phyloP scores from a whole-genome alignment of 2,888 invertebrate genomes.

The Drosophila villosipedis region DNA sequence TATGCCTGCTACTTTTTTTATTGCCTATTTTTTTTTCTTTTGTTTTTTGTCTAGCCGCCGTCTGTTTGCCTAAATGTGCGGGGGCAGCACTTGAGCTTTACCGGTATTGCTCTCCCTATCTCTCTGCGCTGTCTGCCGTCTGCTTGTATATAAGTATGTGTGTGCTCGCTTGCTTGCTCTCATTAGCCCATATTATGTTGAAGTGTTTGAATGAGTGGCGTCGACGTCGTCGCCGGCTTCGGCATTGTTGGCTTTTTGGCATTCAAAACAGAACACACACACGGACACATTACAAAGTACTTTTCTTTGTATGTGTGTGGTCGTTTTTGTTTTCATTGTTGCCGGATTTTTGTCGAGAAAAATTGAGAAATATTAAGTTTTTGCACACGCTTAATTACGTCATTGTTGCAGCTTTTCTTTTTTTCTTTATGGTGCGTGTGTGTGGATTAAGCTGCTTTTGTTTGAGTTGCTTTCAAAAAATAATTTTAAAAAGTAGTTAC shows the following conservation, averaged over 20 bases:
- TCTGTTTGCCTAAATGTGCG: constrained; percentile 57
- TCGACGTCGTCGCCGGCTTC: constrained; percentile 26
- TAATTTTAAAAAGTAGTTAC: not conserved
- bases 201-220: constrained; percentile 64
- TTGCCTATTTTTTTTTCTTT: constrained; percentile 31
- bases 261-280: constrained; percentile 29
- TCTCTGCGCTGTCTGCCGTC: constrained; percentile 13
- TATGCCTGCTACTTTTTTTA: constrained; percentile 56
- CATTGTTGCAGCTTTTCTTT: constrained; percentile 47
- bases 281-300: not conserved
- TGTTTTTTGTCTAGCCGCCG: constrained; percentile 60
- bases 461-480: not conserved
- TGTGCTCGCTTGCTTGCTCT: constrained; percentile 12
- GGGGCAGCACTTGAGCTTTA: constrained; percentile 71
- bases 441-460: constrained; percentile 25
- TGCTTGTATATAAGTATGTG: constrained; percentile 8
- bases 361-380: constrained; percentile 62
- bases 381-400: constrained; percentile 69
- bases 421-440: constrained; percentile 1
- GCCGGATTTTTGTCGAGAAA: constrained; percentile 35
- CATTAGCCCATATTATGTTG: constrained; percentile 73
- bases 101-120: constrained; percentile 47
- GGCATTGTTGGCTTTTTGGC: constrained; percentile 34
- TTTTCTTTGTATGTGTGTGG: constrained; percentile 15
- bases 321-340: constrained; percentile 38